Evolutionary conservation across 2,797 vertebrate species (phyloP).

Genomic region (Schizopygopsis malacanthus): DNA sequence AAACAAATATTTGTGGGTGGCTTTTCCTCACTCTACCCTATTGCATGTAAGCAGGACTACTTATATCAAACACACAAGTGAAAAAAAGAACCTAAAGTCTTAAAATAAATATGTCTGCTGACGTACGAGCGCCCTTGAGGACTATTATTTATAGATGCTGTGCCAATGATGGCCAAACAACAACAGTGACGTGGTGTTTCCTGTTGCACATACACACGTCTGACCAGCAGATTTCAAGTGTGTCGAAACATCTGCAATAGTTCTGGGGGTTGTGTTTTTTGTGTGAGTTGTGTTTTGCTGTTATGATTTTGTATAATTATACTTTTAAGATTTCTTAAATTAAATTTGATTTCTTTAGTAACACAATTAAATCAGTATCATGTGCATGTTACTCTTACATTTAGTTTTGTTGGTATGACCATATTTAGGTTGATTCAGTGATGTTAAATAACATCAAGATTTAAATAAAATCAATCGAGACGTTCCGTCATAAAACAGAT

Average conservation of each 20-base stretch:
- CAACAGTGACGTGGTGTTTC: background rate
- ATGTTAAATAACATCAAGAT: background rate
- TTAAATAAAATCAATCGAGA: background rate
- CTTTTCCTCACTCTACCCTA: no score
- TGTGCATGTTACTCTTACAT: no score
- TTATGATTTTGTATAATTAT: background rate
- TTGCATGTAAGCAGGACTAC: background rate
- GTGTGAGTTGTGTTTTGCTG: background rate
- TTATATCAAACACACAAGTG: background rate
- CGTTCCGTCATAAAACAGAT: no score
- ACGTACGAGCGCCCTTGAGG: background rate
- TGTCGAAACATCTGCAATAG: background rate
- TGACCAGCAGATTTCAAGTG: background rate
- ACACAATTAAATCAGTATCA: background rate
- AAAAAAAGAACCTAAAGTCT: background rate
- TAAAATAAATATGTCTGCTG: background rate
- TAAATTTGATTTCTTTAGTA: background rate
- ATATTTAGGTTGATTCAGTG: no score
- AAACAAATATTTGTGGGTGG: no score
- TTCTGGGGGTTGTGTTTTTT: background rate
- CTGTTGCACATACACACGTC: background rate
- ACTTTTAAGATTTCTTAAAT: background rate
- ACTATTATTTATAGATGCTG: background rate
- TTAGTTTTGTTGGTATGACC: no score
- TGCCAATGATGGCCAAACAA: accelerated